phyloP scores from a whole-genome alignment of 2,888 invertebrate genomes.

The Tenodera sinensis region DNA sequence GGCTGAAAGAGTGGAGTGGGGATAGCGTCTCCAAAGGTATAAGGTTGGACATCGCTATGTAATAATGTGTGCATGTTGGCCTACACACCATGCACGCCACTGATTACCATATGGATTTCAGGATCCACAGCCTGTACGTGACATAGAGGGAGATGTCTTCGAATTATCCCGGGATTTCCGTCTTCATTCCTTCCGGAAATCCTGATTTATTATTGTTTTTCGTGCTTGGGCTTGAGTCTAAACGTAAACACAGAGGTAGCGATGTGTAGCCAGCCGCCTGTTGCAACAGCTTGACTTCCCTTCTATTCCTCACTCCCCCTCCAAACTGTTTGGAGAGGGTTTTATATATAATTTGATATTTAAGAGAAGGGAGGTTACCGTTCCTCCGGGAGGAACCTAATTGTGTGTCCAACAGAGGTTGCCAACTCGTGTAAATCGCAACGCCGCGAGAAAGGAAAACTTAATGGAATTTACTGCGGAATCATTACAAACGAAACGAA shows the following conservation, averaged over 20 bases:
- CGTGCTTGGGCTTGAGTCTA: background rate
- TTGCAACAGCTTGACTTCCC: background rate
- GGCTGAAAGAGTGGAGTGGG: too few species aligned
- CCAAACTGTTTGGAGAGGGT: background rate
- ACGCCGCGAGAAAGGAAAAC: background rate
- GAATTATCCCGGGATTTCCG: slow-evolving; percentile 14
- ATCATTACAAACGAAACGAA: background rate
- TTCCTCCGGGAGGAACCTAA: background rate
- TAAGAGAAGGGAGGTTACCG: background rate
- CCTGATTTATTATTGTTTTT: slow-evolving; percentile 17
- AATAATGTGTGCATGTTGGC: too few species aligned
- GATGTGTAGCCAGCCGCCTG: background rate
- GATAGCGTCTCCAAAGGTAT: too few species aligned
- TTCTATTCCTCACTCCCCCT: background rate
- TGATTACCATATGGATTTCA: background rate
- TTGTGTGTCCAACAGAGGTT: background rate
- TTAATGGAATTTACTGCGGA: background rate
- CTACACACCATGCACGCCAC: background rate
- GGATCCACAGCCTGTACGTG: background rate
- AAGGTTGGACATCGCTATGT: too few species aligned
- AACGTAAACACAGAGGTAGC: slow-evolving; percentile 7
- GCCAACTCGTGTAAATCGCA: background rate
- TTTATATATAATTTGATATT: background rate
- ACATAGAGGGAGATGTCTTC: background rate
- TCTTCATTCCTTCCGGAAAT: slow-evolving; percentile 12